Percentiles rank a stretch among this genome's conserved stretches.
phyloP scores from a whole-genome alignment of 2,888 invertebrate genomes.

The Amphipoea oculea region DNA sequence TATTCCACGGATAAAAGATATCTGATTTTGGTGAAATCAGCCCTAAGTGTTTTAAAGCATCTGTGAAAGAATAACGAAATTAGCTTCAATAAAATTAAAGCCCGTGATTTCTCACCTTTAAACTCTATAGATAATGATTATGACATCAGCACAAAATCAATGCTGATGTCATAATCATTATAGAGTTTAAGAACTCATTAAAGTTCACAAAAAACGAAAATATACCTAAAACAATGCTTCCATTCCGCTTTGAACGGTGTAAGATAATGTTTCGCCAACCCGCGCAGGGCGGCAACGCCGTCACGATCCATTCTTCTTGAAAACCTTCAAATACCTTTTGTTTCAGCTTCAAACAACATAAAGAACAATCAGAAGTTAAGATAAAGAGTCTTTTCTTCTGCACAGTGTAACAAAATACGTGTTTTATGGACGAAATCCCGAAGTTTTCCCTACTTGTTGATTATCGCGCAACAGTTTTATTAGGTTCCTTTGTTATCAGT shows the following conservation, averaged over 20 bases:
- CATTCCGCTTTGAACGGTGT: background rate
- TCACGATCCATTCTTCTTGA: slow-evolving; percentile 1
- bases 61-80: background rate
- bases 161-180: too few species aligned
- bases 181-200: background rate
- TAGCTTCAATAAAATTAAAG: background rate
- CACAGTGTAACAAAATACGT: slow-evolving; percentile 45
- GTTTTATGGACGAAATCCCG: slow-evolving; percentile 38
- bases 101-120: background rate
- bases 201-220: background rate
- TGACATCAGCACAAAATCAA: background rate
- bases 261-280: background rate
- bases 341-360: slow-evolving; percentile 5
- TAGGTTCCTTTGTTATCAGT: slow-evolving; percentile 71
- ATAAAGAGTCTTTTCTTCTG: slow-evolving; percentile 25
- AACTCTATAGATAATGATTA: background rate
- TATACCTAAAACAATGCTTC: background rate
- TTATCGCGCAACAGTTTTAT: slow-evolving; percentile 80
- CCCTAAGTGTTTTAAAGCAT: too few species aligned
- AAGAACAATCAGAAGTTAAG: slow-evolving; percentile 1
- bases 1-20: too few species aligned
- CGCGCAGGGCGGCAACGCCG: slow-evolving; percentile 12
- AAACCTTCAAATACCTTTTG: slow-evolving; percentile 27
- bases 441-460: slow-evolving; percentile 80
- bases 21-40: too few species aligned